A percentile compares a stretch with the other conserved stretches of the same genome.
Evolutionary conservation across 2,888 invertebrate species (phyloP).

Genomic region (Trilocha varians): DNA sequence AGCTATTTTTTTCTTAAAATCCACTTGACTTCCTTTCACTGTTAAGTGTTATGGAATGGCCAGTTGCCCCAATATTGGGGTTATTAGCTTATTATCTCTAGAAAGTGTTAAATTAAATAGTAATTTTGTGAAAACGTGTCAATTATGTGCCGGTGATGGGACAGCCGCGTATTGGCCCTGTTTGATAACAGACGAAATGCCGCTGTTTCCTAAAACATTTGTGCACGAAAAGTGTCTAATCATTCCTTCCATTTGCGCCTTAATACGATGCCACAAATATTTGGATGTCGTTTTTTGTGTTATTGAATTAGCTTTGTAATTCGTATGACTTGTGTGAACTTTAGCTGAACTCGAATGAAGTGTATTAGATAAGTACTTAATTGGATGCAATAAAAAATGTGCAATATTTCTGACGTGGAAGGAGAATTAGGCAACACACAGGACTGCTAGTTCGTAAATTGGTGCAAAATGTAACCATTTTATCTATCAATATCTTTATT

Average conservation of each 20-base stretch:
- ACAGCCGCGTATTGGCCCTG: slow-evolving; percentile 35
- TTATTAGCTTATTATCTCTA: slow-evolving; percentile 35
- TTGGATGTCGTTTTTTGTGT: slow-evolving; percentile 16
- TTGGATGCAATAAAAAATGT: too few species aligned
- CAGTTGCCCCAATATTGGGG: slow-evolving; percentile 26
- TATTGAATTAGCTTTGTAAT: neutral
- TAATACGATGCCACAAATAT: slow-evolving; percentile 35
- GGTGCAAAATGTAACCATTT: too few species aligned
- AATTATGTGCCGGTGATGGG: slow-evolving; percentile 41
- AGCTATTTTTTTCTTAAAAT: slow-evolving; percentile 20
- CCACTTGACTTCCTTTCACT: slow-evolving; percentile 34
- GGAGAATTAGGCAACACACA: too few species aligned
- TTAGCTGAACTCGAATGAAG: too few species aligned
- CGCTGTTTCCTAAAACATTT: slow-evolving; percentile 62
- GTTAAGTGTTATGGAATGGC: slow-evolving; percentile 25
- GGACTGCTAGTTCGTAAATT: too few species aligned
- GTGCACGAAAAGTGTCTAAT: slow-evolving; percentile 58
- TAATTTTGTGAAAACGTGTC: slow-evolving; percentile 57
- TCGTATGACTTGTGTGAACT: too few species aligned
- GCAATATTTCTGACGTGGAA: too few species aligned
- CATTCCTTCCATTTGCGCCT: slow-evolving; percentile 63
- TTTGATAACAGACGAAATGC: slow-evolving; percentile 37
- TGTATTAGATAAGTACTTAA: too few species aligned
- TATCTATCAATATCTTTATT: too few species aligned
- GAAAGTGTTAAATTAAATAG: slow-evolving; percentile 60